Conservation (phyloP, 2,888 invertebrate genomes). For the Leptopilina myrica region DNA sequence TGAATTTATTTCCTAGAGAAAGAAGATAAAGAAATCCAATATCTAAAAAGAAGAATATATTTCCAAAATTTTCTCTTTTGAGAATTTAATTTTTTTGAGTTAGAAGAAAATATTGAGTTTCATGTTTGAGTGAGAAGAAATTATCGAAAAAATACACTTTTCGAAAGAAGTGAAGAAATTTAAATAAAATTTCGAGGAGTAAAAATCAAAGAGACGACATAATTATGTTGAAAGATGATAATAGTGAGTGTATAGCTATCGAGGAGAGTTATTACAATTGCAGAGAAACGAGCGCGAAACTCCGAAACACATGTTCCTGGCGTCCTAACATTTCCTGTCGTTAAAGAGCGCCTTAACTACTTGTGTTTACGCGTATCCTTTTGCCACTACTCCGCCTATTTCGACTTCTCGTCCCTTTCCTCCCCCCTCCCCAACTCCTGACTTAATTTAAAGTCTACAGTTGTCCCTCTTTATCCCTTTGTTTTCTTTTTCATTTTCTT, state of each 20-base stretch:
- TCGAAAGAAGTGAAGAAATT: too few relatives aligned
- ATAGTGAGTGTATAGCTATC: slow-evolving; percentile 10
- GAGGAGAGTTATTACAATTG: slow-evolving; percentile 25
- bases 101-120: too few relatives aligned
- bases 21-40: too few relatives aligned
- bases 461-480: slow-evolving; percentile 17
- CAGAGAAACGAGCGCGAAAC: slow-evolving; percentile 54
- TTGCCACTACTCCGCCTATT: slow-evolving; percentile 45
- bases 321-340: slow-evolving; percentile 73
- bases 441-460: slow-evolving; percentile 51
- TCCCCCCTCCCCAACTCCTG: slow-evolving; percentile 49
- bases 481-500: slow-evolving; percentile 40
- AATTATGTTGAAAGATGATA: slow-evolving; percentile 28
- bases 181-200: too few relatives aligned
- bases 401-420: slow-evolving; percentile 40
- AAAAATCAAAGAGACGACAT: background rate
- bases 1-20: too few relatives aligned
- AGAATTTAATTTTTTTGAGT: too few relatives aligned
- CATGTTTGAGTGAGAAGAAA: too few relatives aligned
- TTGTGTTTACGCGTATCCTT: slow-evolving; percentile 60
- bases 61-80: too few relatives aligned
- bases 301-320: slow-evolving; percentile 72
- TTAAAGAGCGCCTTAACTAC: slow-evolving; percentile 71
- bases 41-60: too few relatives aligned
- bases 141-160: too few relatives aligned